phyloP scores from a whole-genome alignment of 2,888 invertebrate species.

The Augiades crinisus region DNA sequence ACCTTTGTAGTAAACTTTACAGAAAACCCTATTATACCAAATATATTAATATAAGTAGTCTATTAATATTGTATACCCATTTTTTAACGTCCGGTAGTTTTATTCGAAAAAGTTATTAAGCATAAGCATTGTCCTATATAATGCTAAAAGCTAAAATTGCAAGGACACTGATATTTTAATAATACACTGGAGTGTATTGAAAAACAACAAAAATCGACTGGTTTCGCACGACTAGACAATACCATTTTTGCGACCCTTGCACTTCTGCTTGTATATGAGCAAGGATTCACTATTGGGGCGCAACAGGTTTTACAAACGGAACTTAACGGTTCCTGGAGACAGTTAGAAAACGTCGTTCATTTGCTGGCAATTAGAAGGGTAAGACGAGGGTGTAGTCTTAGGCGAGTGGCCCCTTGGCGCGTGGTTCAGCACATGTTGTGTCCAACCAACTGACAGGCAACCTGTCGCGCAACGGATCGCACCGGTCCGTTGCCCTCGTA shows the following conservation, averaged over 20 bases:
- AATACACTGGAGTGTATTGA: too few relatives aligned
- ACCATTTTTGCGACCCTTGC: conserved; percentile 75
- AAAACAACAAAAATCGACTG: too few relatives aligned
- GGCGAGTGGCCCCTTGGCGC: conserved; percentile 47
- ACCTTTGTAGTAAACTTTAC: not conserved
- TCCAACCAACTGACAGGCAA: conserved; percentile 75
- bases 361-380: conserved; percentile 62
- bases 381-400: conserved; percentile 74
- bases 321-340: conserved; percentile 72
- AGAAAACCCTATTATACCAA: too few relatives aligned
- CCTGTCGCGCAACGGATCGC: conserved; percentile 78
- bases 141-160: too few relatives aligned
- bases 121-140: too few relatives aligned
- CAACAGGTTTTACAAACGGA: conserved; percentile 74
- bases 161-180: too few relatives aligned
- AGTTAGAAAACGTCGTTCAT: conserved; percentile 58
- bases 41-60: too few relatives aligned
- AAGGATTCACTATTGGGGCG: conserved; percentile 52
- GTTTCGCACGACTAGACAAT: conserved; percentile 62
- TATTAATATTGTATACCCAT: too few relatives aligned
- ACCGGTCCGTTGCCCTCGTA: conserved; percentile 63
- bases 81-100: too few relatives aligned
- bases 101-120: too few relatives aligned
- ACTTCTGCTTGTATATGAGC: conserved; percentile 54
- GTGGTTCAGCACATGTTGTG: conserved; percentile 66